A percentile compares a stretch with the other conserved stretches of the same genome.
Conservation (phyloP, 2,113 vertebrate genomes). For the Peromyscus polionotus region DNA sequence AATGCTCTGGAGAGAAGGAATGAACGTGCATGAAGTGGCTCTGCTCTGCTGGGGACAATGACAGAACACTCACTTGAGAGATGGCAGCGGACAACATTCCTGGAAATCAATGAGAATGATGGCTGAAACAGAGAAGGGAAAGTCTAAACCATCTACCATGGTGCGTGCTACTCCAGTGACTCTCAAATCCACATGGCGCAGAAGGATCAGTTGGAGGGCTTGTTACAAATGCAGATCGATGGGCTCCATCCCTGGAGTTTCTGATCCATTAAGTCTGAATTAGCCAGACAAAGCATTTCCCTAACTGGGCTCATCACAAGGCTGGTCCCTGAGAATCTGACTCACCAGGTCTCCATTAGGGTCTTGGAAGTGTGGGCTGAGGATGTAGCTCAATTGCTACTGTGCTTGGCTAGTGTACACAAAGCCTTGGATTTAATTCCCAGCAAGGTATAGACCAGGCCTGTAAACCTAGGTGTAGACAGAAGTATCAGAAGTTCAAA, state of each 20-base stretch:
- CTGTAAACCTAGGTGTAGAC: background rate
- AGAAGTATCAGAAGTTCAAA: background rate
- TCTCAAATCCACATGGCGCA: background rate
- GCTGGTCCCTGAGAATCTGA: slow-evolving; percentile 14
- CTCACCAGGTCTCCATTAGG: background rate
- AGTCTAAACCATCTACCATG: background rate
- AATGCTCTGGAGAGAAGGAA: background rate
- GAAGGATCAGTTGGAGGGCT: background rate
- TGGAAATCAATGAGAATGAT: background rate
- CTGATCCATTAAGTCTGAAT: slow-evolving; percentile 15
- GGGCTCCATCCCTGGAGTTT: background rate
- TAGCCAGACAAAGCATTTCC: slow-evolving; percentile 5
- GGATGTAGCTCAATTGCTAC: background rate
- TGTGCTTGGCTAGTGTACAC: background rate
- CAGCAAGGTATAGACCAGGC: background rate
- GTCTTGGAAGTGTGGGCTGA: background rate
- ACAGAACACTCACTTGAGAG: background rate
- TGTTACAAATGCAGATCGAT: background rate
- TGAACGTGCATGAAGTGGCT: background rate
- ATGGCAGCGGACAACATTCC: background rate
- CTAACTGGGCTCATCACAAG: slow-evolving; percentile 11
- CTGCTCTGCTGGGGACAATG: background rate
- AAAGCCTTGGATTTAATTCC: background rate
- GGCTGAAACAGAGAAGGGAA: accelerated
- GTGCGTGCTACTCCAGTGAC: background rate